phyloP scores from a whole-genome alignment of 1,140 invertebrate species.

The Trichomalopsis sarcophagae region DNA sequence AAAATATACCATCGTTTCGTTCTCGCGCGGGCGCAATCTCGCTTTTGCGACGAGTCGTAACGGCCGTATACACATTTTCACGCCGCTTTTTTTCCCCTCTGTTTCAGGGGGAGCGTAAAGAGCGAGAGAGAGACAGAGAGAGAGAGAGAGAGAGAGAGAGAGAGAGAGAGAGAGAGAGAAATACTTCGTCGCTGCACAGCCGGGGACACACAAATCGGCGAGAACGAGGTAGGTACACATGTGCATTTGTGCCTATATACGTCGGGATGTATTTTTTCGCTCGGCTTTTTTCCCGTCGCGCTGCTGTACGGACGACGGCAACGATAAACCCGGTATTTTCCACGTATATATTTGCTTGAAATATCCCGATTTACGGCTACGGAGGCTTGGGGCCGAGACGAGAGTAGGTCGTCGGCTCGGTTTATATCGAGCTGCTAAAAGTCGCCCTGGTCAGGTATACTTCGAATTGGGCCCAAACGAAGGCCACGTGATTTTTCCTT shows the following conservation, averaged over 20 bases:
- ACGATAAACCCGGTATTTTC: background rate
- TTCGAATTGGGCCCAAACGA: too few relatives aligned
- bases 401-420: background rate
- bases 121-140: constrained; percentile 1
- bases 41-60: constrained; percentile 4
- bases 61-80: constrained; percentile 23
- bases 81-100: constrained; percentile 10
- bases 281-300: background rate
- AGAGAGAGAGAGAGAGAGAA: background rate
- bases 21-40: background rate
- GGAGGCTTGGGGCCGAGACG: too few relatives aligned
- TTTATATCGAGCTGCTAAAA: background rate
- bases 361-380: constrained; percentile 34
- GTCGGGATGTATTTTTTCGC: background rate
- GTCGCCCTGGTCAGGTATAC: too few relatives aligned
- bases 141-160: constrained; percentile 8
- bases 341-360: background rate
- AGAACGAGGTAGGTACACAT: constrained; percentile 6
- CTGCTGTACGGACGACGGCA: background rate
- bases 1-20: constrained; percentile 6
- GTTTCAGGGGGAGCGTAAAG: constrained; percentile 19
- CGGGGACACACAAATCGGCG: constrained; percentile 34
- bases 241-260: background rate
- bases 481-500: too few relatives aligned
- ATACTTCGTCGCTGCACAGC: background rate